Evolutionary conservation across 2,888 invertebrate species (phyloP), one percentile per base, ranked within the genome.

Genomic region (Kuschelorhynchus macadamiae): DNA sequence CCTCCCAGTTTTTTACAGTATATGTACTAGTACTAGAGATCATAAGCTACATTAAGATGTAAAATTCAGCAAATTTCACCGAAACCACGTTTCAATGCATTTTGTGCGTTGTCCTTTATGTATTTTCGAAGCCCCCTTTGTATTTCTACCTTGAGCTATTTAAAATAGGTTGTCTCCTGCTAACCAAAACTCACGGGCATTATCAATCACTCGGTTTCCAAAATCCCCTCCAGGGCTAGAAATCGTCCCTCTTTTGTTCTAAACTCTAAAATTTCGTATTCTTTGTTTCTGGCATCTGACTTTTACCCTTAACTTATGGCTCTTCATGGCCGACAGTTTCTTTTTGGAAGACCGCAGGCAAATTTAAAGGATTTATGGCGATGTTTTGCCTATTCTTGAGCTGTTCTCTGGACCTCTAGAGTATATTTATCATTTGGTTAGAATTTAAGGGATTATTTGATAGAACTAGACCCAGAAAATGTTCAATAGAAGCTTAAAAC

Each of bases 301-400:
- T 69, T 69, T 64, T 69, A 69, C 53, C 69, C 69, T 59, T 65
- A 69, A 69, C 60, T 69, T 69, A 69, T 69, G 69, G 69, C 64
- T 69, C 69, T 55, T 69, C 69, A 69, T 57, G 47, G 56, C 69
- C 64, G 64, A 69, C 68, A 59, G 65, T 62, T 70, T 66, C 70
- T 70, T 70, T 69, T 62, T 8, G 42, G 61, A 49, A 65, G 55
- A 39, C 70, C 70, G 66, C 70, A 62, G 70, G 70, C 70, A 70
- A 70, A 70, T 70, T 70, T 70, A 70, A 70, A 70, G 70, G 70
- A 70, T 70, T 70, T 70, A 70, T 70, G 11, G 61, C 52, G 49
- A 52, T 70, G 70, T 70, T 70, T 70, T 70, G 62, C 70, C 70
- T 62, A 70, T 70, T 61, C 70, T 70, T 65, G 55, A 49, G 64